Percentiles rank a stretch among this genome's conserved stretches.
These are phyloP conservation scores for Arothron firmamentum DNA, from an alignment of 2,113 vertebrate genomes.

Conservation along the genomic window DNA sequence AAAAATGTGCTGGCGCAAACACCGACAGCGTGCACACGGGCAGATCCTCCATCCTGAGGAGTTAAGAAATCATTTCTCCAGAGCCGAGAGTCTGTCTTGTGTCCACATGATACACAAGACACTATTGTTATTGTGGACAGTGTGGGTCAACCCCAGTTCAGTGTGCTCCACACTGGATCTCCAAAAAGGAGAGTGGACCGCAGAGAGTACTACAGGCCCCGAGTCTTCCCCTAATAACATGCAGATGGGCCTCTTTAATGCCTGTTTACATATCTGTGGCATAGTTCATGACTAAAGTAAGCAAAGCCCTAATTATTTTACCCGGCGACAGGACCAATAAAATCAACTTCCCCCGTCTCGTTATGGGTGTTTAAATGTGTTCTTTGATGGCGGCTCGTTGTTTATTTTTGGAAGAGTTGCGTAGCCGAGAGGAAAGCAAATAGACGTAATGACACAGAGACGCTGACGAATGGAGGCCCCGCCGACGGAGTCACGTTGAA, in stretches of 20 bases:
- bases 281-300: constrained; percentile 77
- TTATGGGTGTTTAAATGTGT: constrained; percentile 69
- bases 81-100: constrained; percentile 7
- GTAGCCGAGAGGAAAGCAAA: constrained; percentile 75
- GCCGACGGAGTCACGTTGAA: constrained; percentile 66
- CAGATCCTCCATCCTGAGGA: constrained; percentile 24
- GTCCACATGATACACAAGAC: constrained; percentile 18
- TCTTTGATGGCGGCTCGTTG: constrained; percentile 70
- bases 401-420: constrained; percentile 76
- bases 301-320: constrained; percentile 79
- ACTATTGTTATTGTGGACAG: constrained; percentile 34
- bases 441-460: constrained; percentile 70
- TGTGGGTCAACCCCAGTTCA: constrained; percentile 63
- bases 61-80: constrained; percentile 31
- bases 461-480: constrained; percentile 65
- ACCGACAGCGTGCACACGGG: constrained; percentile 53
- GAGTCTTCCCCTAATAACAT: constrained; percentile 73
- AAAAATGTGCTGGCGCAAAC: constrained; percentile 68
- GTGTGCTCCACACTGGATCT: constrained; percentile 41
- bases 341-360: constrained; percentile 75
- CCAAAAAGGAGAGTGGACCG: constrained; percentile 51
- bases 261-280: constrained; percentile 77
- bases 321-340: constrained; percentile 74
- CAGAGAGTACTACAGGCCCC: constrained; percentile 47
- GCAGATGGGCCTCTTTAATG: constrained; percentile 72